A percentile compares a stretch with the other conserved stretches of the same genome.
These are phyloP conservation scores for Pagetopsis macropterus DNA, from an alignment of 2,797 vertebrate genomes.

Conservation along the genomic window DNA sequence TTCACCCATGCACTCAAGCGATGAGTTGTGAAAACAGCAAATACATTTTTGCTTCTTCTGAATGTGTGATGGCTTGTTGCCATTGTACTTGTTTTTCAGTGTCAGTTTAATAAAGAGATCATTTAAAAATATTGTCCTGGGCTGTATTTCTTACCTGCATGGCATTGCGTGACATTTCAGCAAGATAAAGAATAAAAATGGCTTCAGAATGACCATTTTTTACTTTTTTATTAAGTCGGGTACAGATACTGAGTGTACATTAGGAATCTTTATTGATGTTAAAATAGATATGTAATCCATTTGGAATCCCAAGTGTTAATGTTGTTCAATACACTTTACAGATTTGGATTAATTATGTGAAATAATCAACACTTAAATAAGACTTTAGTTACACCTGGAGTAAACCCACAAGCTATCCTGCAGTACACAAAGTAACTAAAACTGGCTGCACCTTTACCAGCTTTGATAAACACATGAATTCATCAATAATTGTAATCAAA, in stretches of 20 bases:
- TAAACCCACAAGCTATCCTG: no score
- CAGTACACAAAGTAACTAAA: no score
- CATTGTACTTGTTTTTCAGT: background rate
- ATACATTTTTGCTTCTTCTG: background rate
- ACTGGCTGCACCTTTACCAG: no score
- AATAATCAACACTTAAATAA: no score
- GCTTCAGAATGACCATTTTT: background rate
- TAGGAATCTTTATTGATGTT: background rate
- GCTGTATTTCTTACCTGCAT: background rate
- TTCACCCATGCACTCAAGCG: slow-evolving; percentile 33
- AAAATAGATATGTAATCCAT: background rate
- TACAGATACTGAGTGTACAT: slow-evolving; percentile 1
- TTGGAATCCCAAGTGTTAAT: no score
- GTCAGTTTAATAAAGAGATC: slow-evolving; percentile 27
- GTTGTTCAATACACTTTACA: no score
- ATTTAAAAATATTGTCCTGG: slow-evolving; percentile 1
- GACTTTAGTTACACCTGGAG: no score
- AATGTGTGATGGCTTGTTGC: slow-evolving; percentile 2
- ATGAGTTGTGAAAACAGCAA: slow-evolving; percentile 65
- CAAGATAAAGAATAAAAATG: background rate
- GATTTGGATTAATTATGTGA: no score
- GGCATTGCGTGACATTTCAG: background rate
- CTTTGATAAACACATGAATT: no score
- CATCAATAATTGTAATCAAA: no score
- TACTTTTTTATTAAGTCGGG: background rate